Conservation (phyloP, 2,113 vertebrate genomes). For the Atherinomorus stipes region DNA sequence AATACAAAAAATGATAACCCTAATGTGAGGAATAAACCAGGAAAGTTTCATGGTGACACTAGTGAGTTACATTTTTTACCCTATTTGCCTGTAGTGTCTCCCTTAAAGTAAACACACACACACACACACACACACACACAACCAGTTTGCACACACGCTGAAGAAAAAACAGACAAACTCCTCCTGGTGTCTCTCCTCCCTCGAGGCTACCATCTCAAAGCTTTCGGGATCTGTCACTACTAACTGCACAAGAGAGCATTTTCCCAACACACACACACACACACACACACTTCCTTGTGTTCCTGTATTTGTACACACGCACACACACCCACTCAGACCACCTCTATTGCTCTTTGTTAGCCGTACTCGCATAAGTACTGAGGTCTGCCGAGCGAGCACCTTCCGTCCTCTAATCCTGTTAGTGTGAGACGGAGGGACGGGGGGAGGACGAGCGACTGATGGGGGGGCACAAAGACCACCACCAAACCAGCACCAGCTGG, state of each 20-base stretch:
- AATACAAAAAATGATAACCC: too few relatives aligned
- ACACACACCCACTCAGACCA: conserved; percentile 45
- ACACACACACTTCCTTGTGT: neutral
- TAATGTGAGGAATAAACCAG: too few relatives aligned
- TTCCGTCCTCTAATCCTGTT: conserved; percentile 83
- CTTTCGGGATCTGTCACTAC: conserved; percentile 54
- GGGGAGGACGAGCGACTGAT: conserved; percentile 11
- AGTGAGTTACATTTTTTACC: too few relatives aligned
- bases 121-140: neutral
- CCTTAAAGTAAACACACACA: neutral
- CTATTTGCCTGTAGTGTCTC: too few relatives aligned
- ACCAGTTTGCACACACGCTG: conserved; percentile 43
- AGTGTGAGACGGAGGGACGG: conserved; percentile 60
- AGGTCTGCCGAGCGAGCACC: conserved; percentile 73
- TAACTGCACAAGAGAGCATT: conserved; percentile 26
- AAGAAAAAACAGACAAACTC: conserved; percentile 36
- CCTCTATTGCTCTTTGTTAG: conserved; percentile 36
- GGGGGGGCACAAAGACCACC: conserved; percentile 74
- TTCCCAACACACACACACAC: conserved; percentile 27
- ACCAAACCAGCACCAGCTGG: conserved; percentile 77
- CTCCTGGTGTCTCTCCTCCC: conserved; percentile 55
- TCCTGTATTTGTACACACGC: too few relatives aligned
- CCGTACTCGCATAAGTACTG: conserved; percentile 40
- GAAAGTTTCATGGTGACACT: too few relatives aligned
- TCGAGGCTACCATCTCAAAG: conserved; percentile 45